phyloP scores from a whole-genome alignment of 2,113 vertebrate genomes.

The Spermophilus dauricus region DNA sequence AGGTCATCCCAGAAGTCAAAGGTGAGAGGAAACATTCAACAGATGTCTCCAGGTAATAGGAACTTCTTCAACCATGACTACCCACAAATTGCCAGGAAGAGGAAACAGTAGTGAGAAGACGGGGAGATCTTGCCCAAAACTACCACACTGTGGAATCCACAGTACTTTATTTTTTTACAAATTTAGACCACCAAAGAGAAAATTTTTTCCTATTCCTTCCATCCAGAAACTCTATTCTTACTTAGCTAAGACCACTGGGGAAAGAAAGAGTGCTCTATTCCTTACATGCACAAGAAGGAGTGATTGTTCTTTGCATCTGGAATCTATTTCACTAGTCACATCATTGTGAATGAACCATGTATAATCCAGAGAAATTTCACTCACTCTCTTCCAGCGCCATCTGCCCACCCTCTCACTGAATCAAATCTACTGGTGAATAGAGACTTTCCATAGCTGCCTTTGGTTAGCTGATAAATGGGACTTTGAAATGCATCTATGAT shows the following conservation, averaged over 20 bases:
- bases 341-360: not conserved
- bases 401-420: not conserved
- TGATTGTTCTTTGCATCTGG: not conserved
- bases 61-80: not conserved
- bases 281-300: not conserved
- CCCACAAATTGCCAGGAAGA: not conserved
- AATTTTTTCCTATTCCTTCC: not conserved
- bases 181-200: not conserved
- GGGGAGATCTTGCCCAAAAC: not conserved
- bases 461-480: slow-evolving; percentile 51
- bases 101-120: fast-evolving
- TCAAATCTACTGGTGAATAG: slow-evolving; percentile 26
- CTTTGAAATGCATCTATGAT: slow-evolving; percentile 48
- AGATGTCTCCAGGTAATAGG: not conserved
- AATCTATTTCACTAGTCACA: not conserved
- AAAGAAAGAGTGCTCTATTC: not conserved
- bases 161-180: not conserved
- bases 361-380: not conserved
- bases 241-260: not conserved
- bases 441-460: slow-evolving; percentile 25
- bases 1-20: not conserved
- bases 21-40: not conserved
- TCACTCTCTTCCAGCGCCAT: not conserved
- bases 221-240: not conserved
- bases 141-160: not conserved